Conservation (phyloP, 2,888 invertebrate species). For the Netelia melanura region DNA sequence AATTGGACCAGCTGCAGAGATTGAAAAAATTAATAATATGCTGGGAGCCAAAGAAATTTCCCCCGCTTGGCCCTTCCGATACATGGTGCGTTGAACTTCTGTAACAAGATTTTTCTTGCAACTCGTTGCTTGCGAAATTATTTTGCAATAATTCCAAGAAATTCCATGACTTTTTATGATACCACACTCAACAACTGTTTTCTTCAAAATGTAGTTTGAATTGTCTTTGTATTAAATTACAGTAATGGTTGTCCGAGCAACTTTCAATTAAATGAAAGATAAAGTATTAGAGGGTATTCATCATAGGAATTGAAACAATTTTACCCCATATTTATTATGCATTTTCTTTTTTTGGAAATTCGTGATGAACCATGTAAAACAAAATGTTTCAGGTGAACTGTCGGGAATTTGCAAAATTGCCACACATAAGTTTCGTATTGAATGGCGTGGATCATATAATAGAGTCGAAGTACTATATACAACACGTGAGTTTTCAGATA, state of each 20-base stretch:
- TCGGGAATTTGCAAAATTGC: constrained; percentile 87
- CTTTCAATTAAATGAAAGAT: too few species aligned
- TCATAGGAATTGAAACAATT: too few species aligned
- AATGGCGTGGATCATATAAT: constrained; percentile 87
- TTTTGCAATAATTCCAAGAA: background rate
- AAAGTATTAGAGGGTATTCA: too few species aligned
- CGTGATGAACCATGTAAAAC: background rate
- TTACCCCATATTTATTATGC: too few species aligned
- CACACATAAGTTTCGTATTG: constrained; percentile 87
- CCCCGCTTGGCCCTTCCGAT: constrained; percentile 69
- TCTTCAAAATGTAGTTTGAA: too few species aligned
- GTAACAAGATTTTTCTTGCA: constrained; percentile 30
- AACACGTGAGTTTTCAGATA: constrained; percentile 80
- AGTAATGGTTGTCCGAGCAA: too few species aligned
- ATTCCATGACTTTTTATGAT: background rate
- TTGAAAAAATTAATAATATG: constrained; percentile 82
- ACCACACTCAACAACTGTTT: background rate
- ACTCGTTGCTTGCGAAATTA: background rate
- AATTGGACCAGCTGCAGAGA: constrained; percentile 82
- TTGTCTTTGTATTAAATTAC: too few species aligned
- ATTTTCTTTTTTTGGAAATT: background rate
- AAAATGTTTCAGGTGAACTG: constrained; percentile 86
- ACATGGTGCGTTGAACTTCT: constrained; percentile 69
- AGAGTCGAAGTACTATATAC: constrained; percentile 88
- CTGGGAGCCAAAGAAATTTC: constrained; percentile 80